These are phyloP conservation scores for Argynnis bischoffii DNA, from an alignment of 2,888 invertebrate species.

Conservation along the genomic window DNA sequence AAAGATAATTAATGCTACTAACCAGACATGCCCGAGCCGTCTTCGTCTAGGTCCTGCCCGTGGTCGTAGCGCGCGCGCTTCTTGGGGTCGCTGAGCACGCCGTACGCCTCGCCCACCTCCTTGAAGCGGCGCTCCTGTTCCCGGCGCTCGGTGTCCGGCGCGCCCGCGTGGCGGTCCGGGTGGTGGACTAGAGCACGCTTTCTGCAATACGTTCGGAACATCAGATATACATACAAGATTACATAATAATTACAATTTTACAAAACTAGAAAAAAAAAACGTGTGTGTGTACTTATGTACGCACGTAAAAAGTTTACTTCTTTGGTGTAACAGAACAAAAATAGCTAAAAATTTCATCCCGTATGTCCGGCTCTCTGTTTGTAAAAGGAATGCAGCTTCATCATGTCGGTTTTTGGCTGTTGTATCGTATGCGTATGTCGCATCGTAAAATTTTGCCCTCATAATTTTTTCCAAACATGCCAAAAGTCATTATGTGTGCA, in stretches of 20 bases:
- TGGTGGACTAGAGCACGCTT: constrained; percentile 95
- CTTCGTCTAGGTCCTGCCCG: constrained; percentile 94
- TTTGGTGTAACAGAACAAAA: too few relatives aligned
- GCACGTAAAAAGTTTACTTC: too few relatives aligned
- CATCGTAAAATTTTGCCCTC: too few relatives aligned
- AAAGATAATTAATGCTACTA: constrained; percentile 22
- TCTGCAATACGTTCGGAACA: constrained; percentile 52
- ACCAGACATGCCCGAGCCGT: constrained; percentile 78
- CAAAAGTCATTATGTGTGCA: background rate
- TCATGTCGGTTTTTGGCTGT: too few relatives aligned
- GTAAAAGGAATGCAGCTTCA: too few relatives aligned
- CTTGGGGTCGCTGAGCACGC: constrained; percentile 93
- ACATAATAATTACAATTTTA: background rate
- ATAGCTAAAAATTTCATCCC: too few relatives aligned
- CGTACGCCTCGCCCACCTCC: constrained; percentile 98
- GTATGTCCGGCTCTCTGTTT: too few relatives aligned
- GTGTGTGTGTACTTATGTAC: background rate
- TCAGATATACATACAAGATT: too few relatives aligned
- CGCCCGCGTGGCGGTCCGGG: constrained; percentile 96
- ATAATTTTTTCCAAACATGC: too few relatives aligned
- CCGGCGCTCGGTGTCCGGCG: constrained; percentile 91
- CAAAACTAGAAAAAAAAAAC: background rate
- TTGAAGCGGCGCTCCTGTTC: constrained; percentile 97
- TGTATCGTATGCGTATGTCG: too few relatives aligned
- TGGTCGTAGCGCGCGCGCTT: constrained; percentile 95